Evolutionary conservation across 2,797 vertebrate species (phyloP).

Genomic region (Silurus aristotelis): DNA sequence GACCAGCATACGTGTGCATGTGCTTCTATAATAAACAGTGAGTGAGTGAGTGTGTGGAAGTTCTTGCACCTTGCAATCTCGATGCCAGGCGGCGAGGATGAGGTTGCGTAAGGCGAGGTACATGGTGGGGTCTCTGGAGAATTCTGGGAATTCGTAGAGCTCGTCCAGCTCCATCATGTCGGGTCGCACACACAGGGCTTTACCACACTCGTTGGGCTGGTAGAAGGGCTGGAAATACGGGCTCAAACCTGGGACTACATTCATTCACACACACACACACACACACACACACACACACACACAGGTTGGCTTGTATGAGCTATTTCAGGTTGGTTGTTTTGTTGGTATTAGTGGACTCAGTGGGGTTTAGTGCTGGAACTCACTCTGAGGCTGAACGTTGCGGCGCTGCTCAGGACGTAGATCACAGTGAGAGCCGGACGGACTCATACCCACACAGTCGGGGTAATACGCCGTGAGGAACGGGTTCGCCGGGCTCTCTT

Average conservation of each 20-base stretch:
- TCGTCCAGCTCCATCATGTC: slow-evolving; percentile 99
- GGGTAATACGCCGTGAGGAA: slow-evolving; percentile 95
- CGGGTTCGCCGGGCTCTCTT: slow-evolving; percentile 91
- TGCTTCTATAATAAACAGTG: background rate
- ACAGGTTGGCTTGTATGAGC: background rate
- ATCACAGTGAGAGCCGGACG: slow-evolving; percentile 81
- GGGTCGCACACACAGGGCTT: slow-evolving; percentile 94
- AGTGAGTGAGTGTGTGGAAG: background rate
- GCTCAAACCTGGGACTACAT: slow-evolving; percentile 84
- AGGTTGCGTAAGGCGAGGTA: slow-evolving; percentile 94
- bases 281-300: slow-evolving; percentile 7
- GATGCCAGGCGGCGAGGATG: slow-evolving; percentile 90
- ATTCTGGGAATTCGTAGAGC: slow-evolving; percentile 97
- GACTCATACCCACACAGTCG: slow-evolving; percentile 99
- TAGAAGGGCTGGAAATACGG: slow-evolving; percentile 97
- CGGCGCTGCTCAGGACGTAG: slow-evolving; percentile 82
- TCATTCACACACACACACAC: background rate
- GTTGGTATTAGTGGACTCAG: no score
- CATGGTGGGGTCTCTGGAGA: slow-evolving; percentile 96
- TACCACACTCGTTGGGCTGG: slow-evolving; percentile 96
- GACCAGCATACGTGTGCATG: no score
- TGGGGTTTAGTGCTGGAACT: slow-evolving; percentile 57
- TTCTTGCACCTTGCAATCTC: slow-evolving; percentile 84
- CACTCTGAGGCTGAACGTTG: slow-evolving; percentile 74
- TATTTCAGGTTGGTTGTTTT: no score